phyloP scores from a whole-genome alignment of 2,113 vertebrate genomes.

The Apodemus sylvaticus region DNA sequence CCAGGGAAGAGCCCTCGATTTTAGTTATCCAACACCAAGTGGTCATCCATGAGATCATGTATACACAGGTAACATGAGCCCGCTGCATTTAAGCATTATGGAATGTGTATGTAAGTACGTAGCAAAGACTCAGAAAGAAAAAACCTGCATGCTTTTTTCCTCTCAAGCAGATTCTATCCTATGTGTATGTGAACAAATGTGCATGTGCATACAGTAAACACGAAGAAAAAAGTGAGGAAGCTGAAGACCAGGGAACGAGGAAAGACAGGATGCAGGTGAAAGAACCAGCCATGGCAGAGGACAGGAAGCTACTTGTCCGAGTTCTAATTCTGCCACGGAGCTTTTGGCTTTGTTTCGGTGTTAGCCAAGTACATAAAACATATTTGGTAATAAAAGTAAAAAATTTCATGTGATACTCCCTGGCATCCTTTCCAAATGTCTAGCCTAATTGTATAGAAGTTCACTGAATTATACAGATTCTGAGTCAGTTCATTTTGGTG shows the following conservation, averaged over 20 bases:
- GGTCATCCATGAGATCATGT: not conserved
- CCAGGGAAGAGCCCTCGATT: not conserved
- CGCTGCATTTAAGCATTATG: not conserved
- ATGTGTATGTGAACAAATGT: not conserved
- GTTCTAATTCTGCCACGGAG: not conserved
- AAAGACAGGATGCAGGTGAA: not conserved
- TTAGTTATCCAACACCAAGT: not conserved
- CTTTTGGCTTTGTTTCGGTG: not conserved
- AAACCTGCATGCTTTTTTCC: not conserved
- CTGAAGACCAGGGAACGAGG: not conserved
- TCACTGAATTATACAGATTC: not conserved
- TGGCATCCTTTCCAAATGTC: not conserved
- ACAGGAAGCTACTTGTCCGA: not conserved
- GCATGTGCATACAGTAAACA: not conserved
- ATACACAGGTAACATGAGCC: not conserved
- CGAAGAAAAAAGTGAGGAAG: not conserved
- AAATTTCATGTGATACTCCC: not conserved
- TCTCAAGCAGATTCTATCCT: not conserved
- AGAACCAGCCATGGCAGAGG: not conserved
- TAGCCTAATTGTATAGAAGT: not conserved
- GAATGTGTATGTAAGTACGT: not conserved
- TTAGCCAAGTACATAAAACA: not conserved
- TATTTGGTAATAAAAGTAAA: not conserved
- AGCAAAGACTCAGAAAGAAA: not conserved
- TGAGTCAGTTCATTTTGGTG: not conserved